Conservation (phyloP, 2,888 invertebrate species). For the Leptinotarsa juncta region DNA sequence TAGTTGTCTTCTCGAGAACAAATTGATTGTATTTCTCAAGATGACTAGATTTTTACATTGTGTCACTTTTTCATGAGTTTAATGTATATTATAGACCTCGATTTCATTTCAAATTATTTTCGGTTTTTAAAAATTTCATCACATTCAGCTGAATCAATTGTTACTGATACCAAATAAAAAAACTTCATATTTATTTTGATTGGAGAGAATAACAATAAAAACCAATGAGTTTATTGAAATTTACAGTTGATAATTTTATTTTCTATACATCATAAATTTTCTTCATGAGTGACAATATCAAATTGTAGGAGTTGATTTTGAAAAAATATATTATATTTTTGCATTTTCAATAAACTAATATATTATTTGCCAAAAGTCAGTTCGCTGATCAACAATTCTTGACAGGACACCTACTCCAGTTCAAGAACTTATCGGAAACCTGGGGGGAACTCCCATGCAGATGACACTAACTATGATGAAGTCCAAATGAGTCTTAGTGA, state of each 20-base stretch:
- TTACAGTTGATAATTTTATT: not conserved
- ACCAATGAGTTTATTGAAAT: no score
- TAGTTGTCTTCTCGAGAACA: no score
- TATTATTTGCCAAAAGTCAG: slow-evolving; percentile 56
- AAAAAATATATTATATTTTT: not conserved
- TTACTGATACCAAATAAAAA: no score
- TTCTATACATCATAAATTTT: not conserved
- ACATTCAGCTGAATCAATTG: no score
- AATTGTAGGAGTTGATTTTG: not conserved
- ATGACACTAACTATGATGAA: slow-evolving; percentile 77
- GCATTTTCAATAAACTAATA: slow-evolving; percentile 39
- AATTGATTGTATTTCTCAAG: no score
- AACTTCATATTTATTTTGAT: no score
- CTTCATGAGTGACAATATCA: not conserved
- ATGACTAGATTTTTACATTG: no score
- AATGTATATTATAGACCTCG: no score
- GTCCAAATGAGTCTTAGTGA: slow-evolving; percentile 85
- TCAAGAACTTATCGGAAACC: slow-evolving; percentile 45
- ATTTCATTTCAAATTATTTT: no score
- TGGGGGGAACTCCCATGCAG: slow-evolving; percentile 62
- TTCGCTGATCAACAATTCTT: slow-evolving; percentile 58
- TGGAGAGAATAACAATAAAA: no score
- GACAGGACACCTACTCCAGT: slow-evolving; percentile 51
- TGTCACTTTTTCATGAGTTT: no score
- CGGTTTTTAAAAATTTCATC: no score